Evolutionary conservation across 2,113 vertebrate genomes (phyloP), one percentile per base, ranked within the genome.

Genomic region (Scortum barcoo): DNA sequence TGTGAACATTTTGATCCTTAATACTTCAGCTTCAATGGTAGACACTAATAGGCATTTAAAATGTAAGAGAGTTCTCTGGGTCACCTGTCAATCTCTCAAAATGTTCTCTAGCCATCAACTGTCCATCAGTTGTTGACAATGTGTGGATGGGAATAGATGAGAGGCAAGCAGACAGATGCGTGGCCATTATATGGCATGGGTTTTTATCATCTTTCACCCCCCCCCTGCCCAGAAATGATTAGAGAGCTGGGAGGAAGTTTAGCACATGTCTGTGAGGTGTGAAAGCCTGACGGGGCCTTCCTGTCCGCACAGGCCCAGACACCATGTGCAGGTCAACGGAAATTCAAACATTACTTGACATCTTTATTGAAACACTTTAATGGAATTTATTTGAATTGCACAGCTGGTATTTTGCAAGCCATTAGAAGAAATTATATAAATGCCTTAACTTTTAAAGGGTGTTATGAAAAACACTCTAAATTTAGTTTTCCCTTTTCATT

Each of bases 231-330:
- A 24, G 75, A 71, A 72, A 72, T 85, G 88, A 93, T 92, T 85
- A 88, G 66, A 88, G 73, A 74, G 76, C 88, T 83, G 62, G 89
- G 78, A 92, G 92, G 89, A 93, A 92, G 90, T 90, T 94, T 92
- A 92, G 76, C 90, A 91, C 87, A 90, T 65, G 40, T 69, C 72
- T 65, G 60, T 77, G 73, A 92, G 71, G 88, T 90, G 93, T 91
- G 90, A 94, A 95, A 82, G 72, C 72, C 88, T 90, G 87, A 89
- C 80, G 77, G 76, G 65, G 66, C 48, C 65, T 83, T 57, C 44
- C 13, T 70, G 56, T 85, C 62, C 57, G 51, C 46, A 40, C 54
- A 68, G 40, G 72, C 58, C 30, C 24, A 13, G 26, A 69, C 66
- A 51, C n/a, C 40, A 16, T 7, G 5, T 36, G 56, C 57, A 77